Conservation (phyloP, 2,797 vertebrate species). For the Tenualosa ilisha region DNA sequence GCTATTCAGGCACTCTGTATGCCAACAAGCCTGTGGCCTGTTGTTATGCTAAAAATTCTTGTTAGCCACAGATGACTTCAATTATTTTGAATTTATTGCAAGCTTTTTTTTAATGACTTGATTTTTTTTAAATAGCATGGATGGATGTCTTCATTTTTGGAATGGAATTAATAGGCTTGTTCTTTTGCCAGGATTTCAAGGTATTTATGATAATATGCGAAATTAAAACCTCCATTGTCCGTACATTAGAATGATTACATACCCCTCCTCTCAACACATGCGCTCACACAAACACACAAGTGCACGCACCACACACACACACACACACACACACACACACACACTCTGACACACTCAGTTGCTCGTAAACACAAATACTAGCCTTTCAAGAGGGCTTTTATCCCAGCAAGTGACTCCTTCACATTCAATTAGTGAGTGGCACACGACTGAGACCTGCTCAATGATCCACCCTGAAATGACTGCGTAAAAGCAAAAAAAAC, state of each 20-base stretch:
- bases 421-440: conserved; percentile 72
- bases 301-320: conserved; percentile 3
- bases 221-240: conserved; percentile 73
- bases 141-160: neutral
- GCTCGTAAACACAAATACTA: conserved; percentile 11
- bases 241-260: conserved; percentile 71
- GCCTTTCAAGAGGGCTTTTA: conserved; percentile 16
- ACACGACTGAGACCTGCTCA: conserved; percentile 58
- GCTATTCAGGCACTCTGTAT: neutral
- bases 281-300: neutral
- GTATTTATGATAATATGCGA: conserved; percentile 70
- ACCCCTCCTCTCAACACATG: conserved; percentile 10
- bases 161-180: conserved; percentile 66
- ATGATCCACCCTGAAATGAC: conserved; percentile 16
- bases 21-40: neutral
- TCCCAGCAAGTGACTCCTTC: conserved; percentile 67
- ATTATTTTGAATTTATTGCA: conserved; percentile 3
- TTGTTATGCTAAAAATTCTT: conserved; percentile 15
- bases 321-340: conserved; percentile 53
- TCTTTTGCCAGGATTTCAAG: conserved; percentile 68
- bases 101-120: neutral
- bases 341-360: conserved; percentile 56
- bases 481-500: neutral
- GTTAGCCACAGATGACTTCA: conserved; percentile 8
- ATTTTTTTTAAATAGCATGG: neutral